Evolutionary conservation across 2,888 invertebrate species (phyloP).

Genomic region (Heteropelma amictum): DNA sequence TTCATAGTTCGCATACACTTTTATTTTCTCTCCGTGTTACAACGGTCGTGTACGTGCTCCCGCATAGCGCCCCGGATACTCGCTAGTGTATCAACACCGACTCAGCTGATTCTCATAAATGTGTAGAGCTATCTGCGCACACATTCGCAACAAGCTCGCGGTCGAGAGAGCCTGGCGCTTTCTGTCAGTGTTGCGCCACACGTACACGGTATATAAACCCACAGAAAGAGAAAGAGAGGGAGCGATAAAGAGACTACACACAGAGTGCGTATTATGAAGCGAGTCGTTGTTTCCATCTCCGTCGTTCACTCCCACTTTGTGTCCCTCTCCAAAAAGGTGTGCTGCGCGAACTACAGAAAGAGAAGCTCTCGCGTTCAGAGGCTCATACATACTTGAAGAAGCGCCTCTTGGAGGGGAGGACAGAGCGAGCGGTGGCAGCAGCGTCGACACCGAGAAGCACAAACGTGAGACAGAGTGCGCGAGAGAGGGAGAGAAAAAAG

Average conservation of each 20-base stretch:
- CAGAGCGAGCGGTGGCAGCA: conserved; percentile 3
- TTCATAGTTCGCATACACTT: conserved; percentile 14
- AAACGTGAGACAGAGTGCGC: too few species aligned
- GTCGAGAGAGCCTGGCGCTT: conserved; percentile 17
- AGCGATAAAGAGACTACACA: not conserved
- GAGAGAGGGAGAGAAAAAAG: conserved; percentile 12
- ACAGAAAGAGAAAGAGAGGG: not conserved
- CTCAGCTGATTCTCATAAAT: conserved; percentile 32
- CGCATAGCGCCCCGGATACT: conserved; percentile 36
- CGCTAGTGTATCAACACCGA: conserved; percentile 41
- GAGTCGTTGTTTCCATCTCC: conserved; percentile 3
- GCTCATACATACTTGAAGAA: conserved; percentile 47
- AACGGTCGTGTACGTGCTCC: conserved; percentile 31
- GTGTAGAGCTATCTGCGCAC: not conserved
- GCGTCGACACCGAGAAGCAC: conserved; percentile 7
- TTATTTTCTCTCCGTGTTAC: conserved; percentile 12
- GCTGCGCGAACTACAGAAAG: conserved; percentile 40
- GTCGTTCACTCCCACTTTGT: conserved; percentile 5
- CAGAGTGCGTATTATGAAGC: conserved; percentile 8
- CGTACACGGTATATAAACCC: conserved; percentile 4
- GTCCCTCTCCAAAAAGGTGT: conserved; percentile 45
- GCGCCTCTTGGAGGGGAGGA: conserved; percentile 14
- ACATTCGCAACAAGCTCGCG: not conserved
- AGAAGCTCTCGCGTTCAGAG: conserved; percentile 31
- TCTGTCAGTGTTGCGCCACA: conserved; percentile 60